A percentile compares a stretch with the other conserved stretches of the same genome.
phyloP scores from a whole-genome alignment of 2,113 vertebrate species.

The Mixornis gularis region DNA sequence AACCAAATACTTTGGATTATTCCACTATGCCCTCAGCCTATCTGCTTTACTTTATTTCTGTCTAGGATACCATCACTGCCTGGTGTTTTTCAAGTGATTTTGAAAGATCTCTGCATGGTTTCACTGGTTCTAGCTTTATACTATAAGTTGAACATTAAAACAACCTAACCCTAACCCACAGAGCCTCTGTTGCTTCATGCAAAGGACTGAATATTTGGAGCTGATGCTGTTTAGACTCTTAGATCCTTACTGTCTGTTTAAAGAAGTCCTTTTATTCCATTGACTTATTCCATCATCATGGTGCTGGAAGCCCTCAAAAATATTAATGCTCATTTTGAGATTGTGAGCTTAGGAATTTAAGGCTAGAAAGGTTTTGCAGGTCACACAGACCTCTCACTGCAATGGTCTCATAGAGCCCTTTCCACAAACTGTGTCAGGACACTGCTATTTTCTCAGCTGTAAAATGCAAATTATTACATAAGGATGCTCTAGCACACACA shows the following conservation, averaged over 20 bases:
- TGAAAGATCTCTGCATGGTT: neutral
- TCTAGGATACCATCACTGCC: neutral
- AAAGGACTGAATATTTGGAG: neutral
- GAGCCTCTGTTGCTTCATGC: neutral
- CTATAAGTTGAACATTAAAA: neutral
- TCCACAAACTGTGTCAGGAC: neutral
- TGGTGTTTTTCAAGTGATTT: neutral
- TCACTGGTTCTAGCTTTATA: neutral
- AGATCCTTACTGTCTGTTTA: neutral
- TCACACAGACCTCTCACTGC: neutral
- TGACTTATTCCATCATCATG: neutral
- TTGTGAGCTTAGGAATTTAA: neutral
- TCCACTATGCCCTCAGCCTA: neutral
- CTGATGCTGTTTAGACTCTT: neutral
- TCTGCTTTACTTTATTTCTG: neutral
- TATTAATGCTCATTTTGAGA: neutral
- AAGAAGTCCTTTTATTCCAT: neutral
- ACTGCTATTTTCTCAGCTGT: neutral
- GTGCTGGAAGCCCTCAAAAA: neutral
- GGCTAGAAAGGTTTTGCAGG: neutral
- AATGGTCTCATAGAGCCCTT: neutral
- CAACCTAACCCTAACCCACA: neutral
- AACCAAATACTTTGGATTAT: neutral
- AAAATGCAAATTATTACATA: neutral
- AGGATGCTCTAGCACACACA: neutral